Base-by-base conservation (phyloP, 2,113 vertebrate species). In the Montifringilla adamsi region DNA sequence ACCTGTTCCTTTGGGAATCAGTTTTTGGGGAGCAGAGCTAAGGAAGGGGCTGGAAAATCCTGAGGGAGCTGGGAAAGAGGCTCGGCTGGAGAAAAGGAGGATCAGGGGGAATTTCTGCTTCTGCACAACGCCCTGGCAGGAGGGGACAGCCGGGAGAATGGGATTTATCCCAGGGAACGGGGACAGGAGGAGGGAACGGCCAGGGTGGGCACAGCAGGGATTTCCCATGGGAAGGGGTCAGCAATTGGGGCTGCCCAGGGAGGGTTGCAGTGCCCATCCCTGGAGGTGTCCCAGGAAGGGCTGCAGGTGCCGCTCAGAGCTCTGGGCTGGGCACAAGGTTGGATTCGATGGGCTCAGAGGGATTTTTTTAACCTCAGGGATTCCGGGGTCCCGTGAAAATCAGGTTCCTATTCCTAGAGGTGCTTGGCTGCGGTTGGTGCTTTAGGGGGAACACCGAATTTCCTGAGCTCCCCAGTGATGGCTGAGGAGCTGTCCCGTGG, bases 391-490 rank as follows among this genome's bases (percentile, higher is more conserved):
- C 41, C 9, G 49, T 35, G 2, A 19, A 50, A 80, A 43, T 23
- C 44, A 1, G 2, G 9, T 10, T 44, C 41, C n/a, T 20, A 0
- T 9, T 46, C 23, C 27, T 9, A 1, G 8, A 27, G 28, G 8
- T 9, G 39, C n/a, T n/a, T n/a, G n/a, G n/a, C n/a, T n/a, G n/a
- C 53, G 26, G 16, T 27, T 31, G 0, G 63, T 37, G 33, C 47
- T 19, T 28, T 27, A 6, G 27, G 27, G 33, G 33, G 33, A 78
- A n/a, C 5, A 1, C 33, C 16, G 56, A 15, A n/a, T 55, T 55
- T 21, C 47, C 56, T 22, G 31, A 2, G 44, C 16, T 35, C 41
- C 31, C 13, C 35, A 21, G 4, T 2, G 24, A 11, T 2, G 24
- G 10, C 60, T 30, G 24, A 49, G 60, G 70, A 43, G 2, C 24